Conservation (phyloP, 2,888 invertebrate species). For the Tortrix viridana region DNA sequence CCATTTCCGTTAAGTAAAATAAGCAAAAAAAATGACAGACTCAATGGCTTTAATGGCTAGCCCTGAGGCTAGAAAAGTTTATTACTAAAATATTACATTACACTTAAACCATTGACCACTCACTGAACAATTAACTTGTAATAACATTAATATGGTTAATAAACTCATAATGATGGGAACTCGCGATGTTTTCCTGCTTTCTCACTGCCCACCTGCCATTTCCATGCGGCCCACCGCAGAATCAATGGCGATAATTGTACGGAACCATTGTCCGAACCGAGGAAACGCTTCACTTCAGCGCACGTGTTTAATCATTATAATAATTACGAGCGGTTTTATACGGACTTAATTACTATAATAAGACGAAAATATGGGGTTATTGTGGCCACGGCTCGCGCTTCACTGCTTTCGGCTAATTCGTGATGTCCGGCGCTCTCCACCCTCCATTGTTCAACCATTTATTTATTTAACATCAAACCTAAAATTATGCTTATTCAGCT, state of each 20-base stretch:
- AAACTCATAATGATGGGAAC: conserved; percentile 28
- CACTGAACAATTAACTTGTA: conserved; percentile 24
- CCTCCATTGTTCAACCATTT: conserved; percentile 12
- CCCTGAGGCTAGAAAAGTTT: too few species aligned
- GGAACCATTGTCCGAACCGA: conserved; percentile 64
- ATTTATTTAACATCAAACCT: conserved; percentile 7
- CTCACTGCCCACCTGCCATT: conserved; percentile 60
- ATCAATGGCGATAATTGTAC: conserved; percentile 81
- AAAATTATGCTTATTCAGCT: background rate
- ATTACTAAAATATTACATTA: too few species aligned
- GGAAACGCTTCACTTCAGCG: conserved; percentile 62
- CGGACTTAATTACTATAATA: conserved; percentile 79
- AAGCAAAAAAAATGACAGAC: too few species aligned
- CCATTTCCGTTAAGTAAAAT: too few species aligned
- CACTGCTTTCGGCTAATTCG: conserved; percentile 75
- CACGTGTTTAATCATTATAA: conserved; percentile 82
- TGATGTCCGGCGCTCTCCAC: conserved; percentile 68
- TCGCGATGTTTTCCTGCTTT: conserved; percentile 26
- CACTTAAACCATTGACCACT: background rate
- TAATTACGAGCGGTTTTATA: conserved; percentile 79
- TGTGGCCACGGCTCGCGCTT: conserved; percentile 67
- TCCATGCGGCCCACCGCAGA: conserved; percentile 66
- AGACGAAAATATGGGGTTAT: conserved; percentile 65
- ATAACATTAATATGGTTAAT: conserved; percentile 22
- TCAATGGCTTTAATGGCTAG: too few species aligned